Conservation (phyloP, 92 coral and sea anemone species). For the Palythoa heliodiscus region DNA sequence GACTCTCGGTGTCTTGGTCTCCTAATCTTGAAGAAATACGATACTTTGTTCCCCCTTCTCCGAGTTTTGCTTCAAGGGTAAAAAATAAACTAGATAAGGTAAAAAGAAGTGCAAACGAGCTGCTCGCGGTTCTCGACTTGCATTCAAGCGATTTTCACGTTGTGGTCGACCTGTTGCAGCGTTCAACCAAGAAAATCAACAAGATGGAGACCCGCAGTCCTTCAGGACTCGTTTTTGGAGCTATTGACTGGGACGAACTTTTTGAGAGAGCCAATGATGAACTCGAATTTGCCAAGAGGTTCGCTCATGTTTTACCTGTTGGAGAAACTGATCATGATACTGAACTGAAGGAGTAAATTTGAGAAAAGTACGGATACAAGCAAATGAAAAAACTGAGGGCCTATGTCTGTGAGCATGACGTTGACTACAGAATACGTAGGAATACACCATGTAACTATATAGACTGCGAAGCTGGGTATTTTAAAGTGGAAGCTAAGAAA, state of each 20-base stretch:
- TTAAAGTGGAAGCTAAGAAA: too few relatives aligned
- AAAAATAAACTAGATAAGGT: constrained; percentile 34
- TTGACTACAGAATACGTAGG: too few relatives aligned
- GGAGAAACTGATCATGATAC: not conserved
- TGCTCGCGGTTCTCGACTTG: constrained; percentile 6
- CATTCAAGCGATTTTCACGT: not conserved
- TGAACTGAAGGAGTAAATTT: not conserved
- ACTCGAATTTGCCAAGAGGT: not conserved
- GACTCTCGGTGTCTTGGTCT: constrained; percentile 33
- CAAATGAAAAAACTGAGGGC: too few relatives aligned
- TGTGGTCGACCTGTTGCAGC: not conserved
- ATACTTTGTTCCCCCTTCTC: constrained; percentile 9
- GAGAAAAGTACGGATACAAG: not conserved
- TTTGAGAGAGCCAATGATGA: constrained; percentile 20
- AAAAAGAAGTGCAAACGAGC: constrained; percentile 13
- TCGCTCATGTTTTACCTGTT: not conserved
- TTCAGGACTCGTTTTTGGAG: not conserved
- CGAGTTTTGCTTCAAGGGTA: constrained; percentile 22
- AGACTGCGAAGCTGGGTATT: too few relatives aligned
- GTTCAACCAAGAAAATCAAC: not conserved
- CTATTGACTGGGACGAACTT: constrained; percentile 21
- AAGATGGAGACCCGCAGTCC: not conserved
- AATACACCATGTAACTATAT: too few relatives aligned
- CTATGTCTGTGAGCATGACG: too few relatives aligned
- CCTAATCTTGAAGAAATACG: constrained; percentile 33